Evolutionary conservation across 2,113 vertebrate species (phyloP).

Genomic region (Tachysurus fulvidraco): DNA sequence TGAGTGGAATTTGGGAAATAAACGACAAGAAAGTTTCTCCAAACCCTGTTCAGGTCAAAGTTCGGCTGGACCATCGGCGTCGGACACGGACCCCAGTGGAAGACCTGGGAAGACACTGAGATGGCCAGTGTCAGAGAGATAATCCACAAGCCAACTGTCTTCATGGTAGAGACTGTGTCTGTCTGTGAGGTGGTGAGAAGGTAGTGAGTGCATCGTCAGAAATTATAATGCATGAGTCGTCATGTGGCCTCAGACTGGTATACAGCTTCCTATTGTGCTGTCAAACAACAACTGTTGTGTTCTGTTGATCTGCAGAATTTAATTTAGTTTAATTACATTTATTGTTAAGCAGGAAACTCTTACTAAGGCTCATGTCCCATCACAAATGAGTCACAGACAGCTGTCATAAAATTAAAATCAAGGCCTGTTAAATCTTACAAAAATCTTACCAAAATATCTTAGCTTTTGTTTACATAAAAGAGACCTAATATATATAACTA

Average conservation of each 20-base stretch:
- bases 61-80: conserved; percentile 78
- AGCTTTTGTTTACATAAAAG: neutral
- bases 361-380: neutral
- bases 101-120: conserved; percentile 74
- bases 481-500: neutral
- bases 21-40: neutral
- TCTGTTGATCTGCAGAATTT: neutral
- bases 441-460: neutral
- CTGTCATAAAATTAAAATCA: neutral
- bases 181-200: neutral
- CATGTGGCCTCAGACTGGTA: neutral
- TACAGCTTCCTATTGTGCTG: neutral
- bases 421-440: neutral
- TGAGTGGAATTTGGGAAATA: neutral
- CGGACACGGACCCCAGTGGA: conserved; percentile 80
- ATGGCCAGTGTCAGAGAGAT: conserved; percentile 59
- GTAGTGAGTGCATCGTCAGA: neutral
- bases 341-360: neutral
- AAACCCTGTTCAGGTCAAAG: conserved; percentile 78
- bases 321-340: neutral
- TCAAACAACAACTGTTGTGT: neutral
- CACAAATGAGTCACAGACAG: neutral
- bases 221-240: neutral
- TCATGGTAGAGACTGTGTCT: conserved; percentile 38
- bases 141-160: conserved; percentile 47